Conservation (phyloP, 2,797 vertebrate genomes). For the Muscicapa striata region DNA sequence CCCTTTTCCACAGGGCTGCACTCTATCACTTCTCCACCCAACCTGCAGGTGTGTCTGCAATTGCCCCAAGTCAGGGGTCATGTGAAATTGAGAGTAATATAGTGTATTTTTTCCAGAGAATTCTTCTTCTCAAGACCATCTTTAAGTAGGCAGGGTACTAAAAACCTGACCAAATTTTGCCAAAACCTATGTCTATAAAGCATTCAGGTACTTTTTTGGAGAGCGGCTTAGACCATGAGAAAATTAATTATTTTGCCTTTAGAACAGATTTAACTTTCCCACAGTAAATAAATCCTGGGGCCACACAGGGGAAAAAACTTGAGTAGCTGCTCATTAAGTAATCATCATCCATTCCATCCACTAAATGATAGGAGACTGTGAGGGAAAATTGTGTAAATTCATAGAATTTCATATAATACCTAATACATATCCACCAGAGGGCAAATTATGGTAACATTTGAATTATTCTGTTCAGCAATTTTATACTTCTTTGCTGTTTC, state of each 20-base stretch:
- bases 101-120: neutral
- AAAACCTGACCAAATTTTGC: neutral
- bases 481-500: neutral
- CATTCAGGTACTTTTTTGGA: neutral
- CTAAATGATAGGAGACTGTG: neutral
- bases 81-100: neutral
- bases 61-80: neutral
- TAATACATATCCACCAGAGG: neutral
- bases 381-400: neutral
- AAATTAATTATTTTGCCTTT: neutral
- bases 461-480: neutral
- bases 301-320: neutral
- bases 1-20: neutral
- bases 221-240: neutral
- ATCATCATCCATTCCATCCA: neutral
- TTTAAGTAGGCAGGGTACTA: neutral
- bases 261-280: neutral
- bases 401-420: neutral
- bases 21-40: neutral
- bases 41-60: neutral
- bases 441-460: neutral
- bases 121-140: neutral
- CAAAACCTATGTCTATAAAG: neutral
- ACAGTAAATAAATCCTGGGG: neutral
- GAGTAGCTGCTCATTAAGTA: neutral